Conservation (phyloP, 2,888 invertebrate species). For the Hydropsyche betteni region DNA sequence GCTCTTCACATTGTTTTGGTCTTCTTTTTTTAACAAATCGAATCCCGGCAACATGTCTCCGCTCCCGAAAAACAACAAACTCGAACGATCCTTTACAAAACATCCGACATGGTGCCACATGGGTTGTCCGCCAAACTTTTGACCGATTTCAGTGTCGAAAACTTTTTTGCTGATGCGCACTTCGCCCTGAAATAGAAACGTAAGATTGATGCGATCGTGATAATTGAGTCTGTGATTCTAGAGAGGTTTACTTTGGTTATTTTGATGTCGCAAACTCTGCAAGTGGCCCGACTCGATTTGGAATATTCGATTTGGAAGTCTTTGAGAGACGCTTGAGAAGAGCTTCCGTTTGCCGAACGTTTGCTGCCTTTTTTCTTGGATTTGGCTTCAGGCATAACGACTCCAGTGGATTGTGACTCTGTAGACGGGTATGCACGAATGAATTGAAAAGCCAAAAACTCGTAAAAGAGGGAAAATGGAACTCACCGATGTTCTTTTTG, state of each 20-base stretch:
- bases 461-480: neutral
- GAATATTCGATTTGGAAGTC: conserved; percentile 87
- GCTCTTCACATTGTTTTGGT: conserved; percentile 70
- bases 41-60: conserved; percentile 84
- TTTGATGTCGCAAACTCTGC: conserved; percentile 84
- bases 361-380: conserved; percentile 65
- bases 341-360: conserved; percentile 56
- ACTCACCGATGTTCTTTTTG: conserved; percentile 71
- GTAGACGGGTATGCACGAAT: neutral
- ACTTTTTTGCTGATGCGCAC: conserved; percentile 86
- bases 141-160: conserved; percentile 81
- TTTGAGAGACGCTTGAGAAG: conserved; percentile 60
- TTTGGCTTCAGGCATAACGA: conserved; percentile 63
- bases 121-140: conserved; percentile 83
- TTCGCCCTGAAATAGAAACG: conserved; percentile 65
- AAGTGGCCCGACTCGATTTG: conserved; percentile 82
- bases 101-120: conserved; percentile 94
- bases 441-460: neutral
- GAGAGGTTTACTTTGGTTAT: conserved; percentile 75
- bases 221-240: neutral
- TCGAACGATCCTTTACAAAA: conserved; percentile 78
- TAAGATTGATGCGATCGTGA: neutral
- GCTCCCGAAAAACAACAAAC: conserved; percentile 76
- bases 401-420: conserved; percentile 53
- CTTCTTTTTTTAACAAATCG: conserved; percentile 73